Evolutionary conservation across 2,113 vertebrate genomes (phyloP), one percentile per base, ranked within the genome.

Genomic region (Ceyx margarethae): DNA sequence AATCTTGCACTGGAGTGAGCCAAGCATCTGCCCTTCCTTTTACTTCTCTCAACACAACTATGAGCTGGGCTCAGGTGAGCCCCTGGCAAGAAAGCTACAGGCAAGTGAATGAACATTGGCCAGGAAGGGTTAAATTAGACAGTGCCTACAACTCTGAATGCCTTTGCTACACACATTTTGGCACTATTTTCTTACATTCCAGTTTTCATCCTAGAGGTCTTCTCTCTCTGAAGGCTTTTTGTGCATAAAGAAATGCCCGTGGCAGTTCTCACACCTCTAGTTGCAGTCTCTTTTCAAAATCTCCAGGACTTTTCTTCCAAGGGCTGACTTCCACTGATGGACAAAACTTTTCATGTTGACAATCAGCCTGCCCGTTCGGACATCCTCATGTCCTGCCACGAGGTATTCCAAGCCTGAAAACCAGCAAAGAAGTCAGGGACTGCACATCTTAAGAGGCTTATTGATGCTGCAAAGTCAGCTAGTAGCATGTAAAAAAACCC

Each of bases 331-430:
- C 99, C 99, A 99, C 45, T 96, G 98, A 75, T 99, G 99, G 61
- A 99, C 99, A 85, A 99, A 98, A 96, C 99, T 99, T 97, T 99
- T 99, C 98, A 99, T 99, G 97, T 99, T 99, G 95, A 99, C 99
- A 4, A 99, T 81, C 43, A 99, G 97, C 68, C 97, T 98, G 82
- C 98, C 98, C 4, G 97, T 98, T 93, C 97, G 98, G 35, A 98
- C 84, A 54, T 99, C 99, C 91, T 98, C 97, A 4, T 99, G 98
- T 35, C 99, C 99, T 9, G 99, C 98, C 80, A 99, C 98, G 8
- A 99, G 97, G 94, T 99, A 99, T 95, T 99, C 98, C 96, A 97
- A 87, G 56, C 98, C 99, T 99, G 96, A 33, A 92, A 95, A 97
- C 50, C 91, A 93, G 69, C 96, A 91, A 87, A 95, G 29, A 0